Conservation (phyloP, 2,797 vertebrate genomes). For the Bovichtus diacanthus region DNA sequence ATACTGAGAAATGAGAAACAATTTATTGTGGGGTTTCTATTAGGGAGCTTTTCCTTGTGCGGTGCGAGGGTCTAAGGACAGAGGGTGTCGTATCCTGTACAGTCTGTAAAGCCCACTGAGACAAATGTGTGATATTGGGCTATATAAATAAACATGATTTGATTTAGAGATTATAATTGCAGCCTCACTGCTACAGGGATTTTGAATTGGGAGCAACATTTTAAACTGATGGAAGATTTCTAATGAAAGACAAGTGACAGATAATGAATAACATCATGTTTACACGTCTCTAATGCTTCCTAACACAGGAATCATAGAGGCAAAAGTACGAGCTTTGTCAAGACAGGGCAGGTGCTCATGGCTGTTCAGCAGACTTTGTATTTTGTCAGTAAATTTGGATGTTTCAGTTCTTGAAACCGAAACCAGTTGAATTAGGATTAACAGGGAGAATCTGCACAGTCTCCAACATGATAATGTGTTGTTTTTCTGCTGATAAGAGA, state of each 20-base stretch:
- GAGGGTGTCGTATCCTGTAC: too few species aligned
- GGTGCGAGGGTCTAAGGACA: too few species aligned
- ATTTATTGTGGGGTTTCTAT: too few species aligned
- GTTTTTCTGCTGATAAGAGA: not conserved
- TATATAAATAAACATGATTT: too few species aligned
- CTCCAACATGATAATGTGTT: accelerated
- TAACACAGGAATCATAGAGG: not conserved
- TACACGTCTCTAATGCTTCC: not conserved
- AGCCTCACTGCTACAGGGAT: not conserved
- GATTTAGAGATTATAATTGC: not conserved
- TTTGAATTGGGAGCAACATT: not conserved
- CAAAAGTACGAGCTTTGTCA: not conserved
- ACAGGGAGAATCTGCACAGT: not conserved
- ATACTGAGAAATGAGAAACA: not conserved
- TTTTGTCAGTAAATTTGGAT: slow-evolving; percentile 2
- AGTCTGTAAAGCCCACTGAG: too few species aligned
- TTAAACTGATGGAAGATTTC: not conserved
- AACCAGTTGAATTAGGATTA: not conserved
- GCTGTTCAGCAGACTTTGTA: slow-evolving; percentile 20
- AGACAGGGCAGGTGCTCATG: not conserved
- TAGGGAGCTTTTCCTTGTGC: too few species aligned
- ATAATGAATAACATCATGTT: not conserved
- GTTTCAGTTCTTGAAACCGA: slow-evolving; percentile 19
- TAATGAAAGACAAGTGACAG: not conserved
- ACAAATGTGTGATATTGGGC: too few species aligned